Base-by-base conservation (phyloP, 1,140 invertebrate genomes). In the Cherax quadricarinatus region DNA sequence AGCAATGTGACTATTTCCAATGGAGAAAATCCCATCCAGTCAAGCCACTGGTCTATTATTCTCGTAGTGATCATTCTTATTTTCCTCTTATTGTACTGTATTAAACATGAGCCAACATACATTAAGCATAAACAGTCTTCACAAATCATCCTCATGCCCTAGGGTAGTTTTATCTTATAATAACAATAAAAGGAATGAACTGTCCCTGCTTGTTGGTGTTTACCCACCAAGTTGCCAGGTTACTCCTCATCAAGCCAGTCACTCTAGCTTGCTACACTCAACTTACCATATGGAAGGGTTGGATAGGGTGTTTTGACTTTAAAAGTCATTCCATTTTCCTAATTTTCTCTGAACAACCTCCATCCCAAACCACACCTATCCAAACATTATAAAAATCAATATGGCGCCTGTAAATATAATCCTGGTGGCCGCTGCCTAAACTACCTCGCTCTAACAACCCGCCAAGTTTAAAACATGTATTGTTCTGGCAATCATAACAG, bases 371-470 rank as follows among this genome's bases (percentile, higher is more conserved):
- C 89, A 91, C 89, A 91, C 89, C 89, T 91, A 86, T 91, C 89
- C 78, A 86, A 91, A 86, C 89, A 91, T 91, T 86, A 86, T 91
- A 91, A 91, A 91, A 91, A 91, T 91, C 89, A 91, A 91, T 91
- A 91, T 91, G 89, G 89, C 89, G 89, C 89, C 89, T 91, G 83
- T 86, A 91, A 91, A 91, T 86, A 91, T 62, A 78, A 53, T 73
- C 88, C 88, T 90, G 88, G 88, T 97, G 96, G 94, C 97, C 96
- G 95, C 57, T 60, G 41, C 16, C 87, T 88, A 14, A 88, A 88
- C 53, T 81, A 48, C 62, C 7, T 10, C 53, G 41, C 82, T 62
- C 53, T 21, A 10, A 57, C 7, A 10, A 30, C n/a, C 48, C 79
- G 84, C 62, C 41, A 86, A 0, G 84, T 86, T 86, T 75, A 51